Conservation (phyloP, 2,113 vertebrate species). For the Puntigrus tetrazona region DNA sequence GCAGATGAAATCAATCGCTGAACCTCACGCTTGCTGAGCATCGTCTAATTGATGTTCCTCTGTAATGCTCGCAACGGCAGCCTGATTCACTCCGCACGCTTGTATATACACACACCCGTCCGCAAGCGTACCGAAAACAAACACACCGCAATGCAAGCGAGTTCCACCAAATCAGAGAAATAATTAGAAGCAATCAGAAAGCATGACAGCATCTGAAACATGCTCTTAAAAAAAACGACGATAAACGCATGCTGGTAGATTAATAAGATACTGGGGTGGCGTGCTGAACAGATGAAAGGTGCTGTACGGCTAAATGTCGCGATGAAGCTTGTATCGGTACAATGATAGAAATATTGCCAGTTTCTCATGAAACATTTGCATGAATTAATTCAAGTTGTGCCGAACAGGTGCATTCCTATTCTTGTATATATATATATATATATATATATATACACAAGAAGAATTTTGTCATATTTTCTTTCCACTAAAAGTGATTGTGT, state of each 20-base stretch:
- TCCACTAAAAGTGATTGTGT: no score
- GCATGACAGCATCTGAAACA: constrained; percentile 26
- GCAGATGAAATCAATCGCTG: constrained; percentile 77
- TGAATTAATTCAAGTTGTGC: neutral
- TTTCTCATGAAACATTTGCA: constrained; percentile 5
- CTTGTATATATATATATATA: no score
- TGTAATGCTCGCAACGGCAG: constrained; percentile 50
- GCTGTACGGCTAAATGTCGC: neutral
- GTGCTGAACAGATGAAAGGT: neutral
- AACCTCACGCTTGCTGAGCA: constrained; percentile 56
- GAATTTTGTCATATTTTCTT: no score
- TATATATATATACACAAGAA: neutral
- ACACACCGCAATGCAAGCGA: neutral
- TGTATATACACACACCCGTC: neutral
- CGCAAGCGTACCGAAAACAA: neutral
- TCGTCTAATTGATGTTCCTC: constrained; percentile 67
- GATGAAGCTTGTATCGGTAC: constrained; percentile 7
- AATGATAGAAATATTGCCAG: neutral
- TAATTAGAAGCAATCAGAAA: constrained; percentile 35
- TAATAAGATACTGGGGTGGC: constrained; percentile 29
- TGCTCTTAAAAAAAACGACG: constrained; percentile 4
- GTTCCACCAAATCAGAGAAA: constrained; percentile 7
- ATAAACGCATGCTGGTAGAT: constrained; percentile 24
- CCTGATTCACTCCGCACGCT: neutral
- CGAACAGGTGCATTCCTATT: neutral